Conservation (phyloP, 2,113 vertebrate species). For the Prinia subflava region DNA sequence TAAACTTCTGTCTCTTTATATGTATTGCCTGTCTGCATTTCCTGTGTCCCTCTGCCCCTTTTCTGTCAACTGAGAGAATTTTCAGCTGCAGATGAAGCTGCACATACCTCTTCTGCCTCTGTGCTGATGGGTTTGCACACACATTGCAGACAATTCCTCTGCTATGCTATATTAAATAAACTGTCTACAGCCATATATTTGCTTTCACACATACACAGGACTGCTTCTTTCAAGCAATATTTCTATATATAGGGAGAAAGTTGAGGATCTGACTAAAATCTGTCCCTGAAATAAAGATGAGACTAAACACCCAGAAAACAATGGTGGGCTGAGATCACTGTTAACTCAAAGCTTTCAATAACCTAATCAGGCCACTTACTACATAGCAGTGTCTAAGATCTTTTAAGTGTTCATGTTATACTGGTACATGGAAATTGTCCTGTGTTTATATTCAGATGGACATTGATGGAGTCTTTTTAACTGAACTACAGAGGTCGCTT, state of each 20-base stretch:
- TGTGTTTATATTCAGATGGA: background rate
- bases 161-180: slow-evolving; percentile 46
- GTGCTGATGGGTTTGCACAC: background rate
- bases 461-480: background rate
- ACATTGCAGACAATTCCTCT: background rate
- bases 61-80: background rate
- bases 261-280: background rate
- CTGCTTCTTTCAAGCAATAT: slow-evolving; percentile 8
- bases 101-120: background rate
- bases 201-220: slow-evolving; percentile 20
- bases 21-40: background rate
- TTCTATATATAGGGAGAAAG: background rate
- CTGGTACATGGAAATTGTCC: background rate
- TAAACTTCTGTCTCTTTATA: background rate
- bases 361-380: background rate
- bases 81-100: background rate
- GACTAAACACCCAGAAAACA: background rate
- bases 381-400: background rate
- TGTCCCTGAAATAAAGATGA: background rate
- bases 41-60: background rate
- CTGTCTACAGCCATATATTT: slow-evolving; percentile 17
- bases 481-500: background rate
- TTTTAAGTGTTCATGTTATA: background rate
- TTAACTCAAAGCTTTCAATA: background rate
- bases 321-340: background rate